Evolutionary conservation across 2,797 vertebrate species (phyloP).

Genomic region (Bryconaethiops microstoma): DNA sequence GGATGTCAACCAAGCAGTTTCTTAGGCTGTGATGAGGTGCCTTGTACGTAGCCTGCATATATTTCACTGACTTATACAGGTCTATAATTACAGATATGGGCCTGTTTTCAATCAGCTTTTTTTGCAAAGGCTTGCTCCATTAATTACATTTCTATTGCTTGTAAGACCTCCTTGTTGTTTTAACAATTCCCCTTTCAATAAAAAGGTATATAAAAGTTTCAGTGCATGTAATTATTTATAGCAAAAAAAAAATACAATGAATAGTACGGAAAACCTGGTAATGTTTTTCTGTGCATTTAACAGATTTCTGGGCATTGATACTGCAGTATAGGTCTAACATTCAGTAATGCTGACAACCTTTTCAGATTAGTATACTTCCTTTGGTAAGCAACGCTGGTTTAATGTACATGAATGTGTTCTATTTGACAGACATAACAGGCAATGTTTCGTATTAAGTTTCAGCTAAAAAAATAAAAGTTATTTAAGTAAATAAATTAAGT

Average conservation of each 20-base stretch:
- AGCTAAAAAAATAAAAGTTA: no score
- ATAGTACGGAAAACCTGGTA: background rate
- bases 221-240: slow-evolving; percentile 10
- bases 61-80: slow-evolving; percentile 55
- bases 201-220: slow-evolving; percentile 28
- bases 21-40: slow-evolving; percentile 6
- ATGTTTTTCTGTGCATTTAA: background rate
- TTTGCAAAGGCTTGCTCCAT: slow-evolving; percentile 31
- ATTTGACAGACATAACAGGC: no score
- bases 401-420: no score
- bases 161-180: slow-evolving; percentile 42
- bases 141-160: slow-evolving; percentile 32
- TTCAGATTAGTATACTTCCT: no score
- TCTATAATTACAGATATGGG: slow-evolving; percentile 51
- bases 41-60: slow-evolving; percentile 18
- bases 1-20: slow-evolving; percentile 41
- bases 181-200: slow-evolving; percentile 35
- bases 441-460: no score
- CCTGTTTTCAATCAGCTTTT: slow-evolving; percentile 60
- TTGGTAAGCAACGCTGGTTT: no score
- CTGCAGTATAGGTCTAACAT: no score
- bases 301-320: background rate
- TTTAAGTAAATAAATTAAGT: no score
- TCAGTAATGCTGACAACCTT: no score
- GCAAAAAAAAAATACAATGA: background rate